Evolutionary conservation across 2,113 vertebrate species (phyloP).

Genomic region (Psettodes erumei): DNA sequence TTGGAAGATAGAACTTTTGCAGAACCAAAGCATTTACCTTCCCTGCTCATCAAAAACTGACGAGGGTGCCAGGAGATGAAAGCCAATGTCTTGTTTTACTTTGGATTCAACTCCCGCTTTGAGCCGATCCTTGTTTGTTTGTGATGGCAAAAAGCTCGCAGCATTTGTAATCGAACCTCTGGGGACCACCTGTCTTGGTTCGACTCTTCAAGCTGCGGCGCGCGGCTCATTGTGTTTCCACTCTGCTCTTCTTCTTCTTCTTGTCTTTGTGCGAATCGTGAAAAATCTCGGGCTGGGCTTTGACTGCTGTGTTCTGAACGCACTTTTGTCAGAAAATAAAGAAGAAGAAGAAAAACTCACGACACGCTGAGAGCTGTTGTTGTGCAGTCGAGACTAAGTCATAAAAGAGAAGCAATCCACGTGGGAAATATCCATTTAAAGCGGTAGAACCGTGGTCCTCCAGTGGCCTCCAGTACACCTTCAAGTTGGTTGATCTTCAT

Average conservation of each 20-base stretch:
- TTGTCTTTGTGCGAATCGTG: constrained; percentile 41
- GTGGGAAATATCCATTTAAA: constrained; percentile 75
- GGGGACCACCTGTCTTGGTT: constrained; percentile 66
- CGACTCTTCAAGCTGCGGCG: constrained; percentile 60
- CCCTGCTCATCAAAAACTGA: constrained; percentile 52
- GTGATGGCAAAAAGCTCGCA: constrained; percentile 59
- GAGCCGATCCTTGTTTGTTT: constrained; percentile 74
- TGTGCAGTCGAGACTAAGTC: constrained; percentile 49
- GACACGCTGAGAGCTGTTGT: constrained; percentile 52
- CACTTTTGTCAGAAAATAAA: too few species aligned
- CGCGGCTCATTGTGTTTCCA: constrained; percentile 58
- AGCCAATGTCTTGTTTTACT: constrained; percentile 57
- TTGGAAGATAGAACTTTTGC: constrained; percentile 27
- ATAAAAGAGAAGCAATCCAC: constrained; percentile 59
- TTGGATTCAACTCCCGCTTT: constrained; percentile 72
- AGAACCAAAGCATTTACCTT: constrained; percentile 56
- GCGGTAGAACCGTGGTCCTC: constrained; percentile 39
- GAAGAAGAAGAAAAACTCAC: constrained; percentile 14
- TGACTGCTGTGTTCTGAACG: constrained; percentile 30
- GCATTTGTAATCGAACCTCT: constrained; percentile 69
- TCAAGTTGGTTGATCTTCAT: constrained; percentile 65
- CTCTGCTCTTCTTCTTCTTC: constrained; percentile 29
- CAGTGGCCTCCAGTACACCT: constrained; percentile 56
- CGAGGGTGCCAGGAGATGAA: constrained; percentile 68
- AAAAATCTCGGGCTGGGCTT: constrained; percentile 33